Percentiles rank a stretch among this genome's conserved stretches.
These are phyloP conservation scores for Marcusenius ussheri DNA, from an alignment of 2,113 vertebrate species.

Conservation along the genomic window DNA sequence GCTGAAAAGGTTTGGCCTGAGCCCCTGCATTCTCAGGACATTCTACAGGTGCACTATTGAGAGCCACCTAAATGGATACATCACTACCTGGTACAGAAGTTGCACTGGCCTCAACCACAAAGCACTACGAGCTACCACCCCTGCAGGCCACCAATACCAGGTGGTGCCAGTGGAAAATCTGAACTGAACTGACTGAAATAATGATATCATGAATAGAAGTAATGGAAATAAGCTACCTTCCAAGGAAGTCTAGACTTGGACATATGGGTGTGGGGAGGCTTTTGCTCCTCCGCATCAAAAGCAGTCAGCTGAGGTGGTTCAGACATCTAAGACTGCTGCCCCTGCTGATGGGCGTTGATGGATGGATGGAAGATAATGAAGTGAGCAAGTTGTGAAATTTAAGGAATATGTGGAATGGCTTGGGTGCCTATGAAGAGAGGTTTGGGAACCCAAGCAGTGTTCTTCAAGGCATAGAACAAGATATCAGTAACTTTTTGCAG, in stretches of 20 bases:
- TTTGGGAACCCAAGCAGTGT: background rate
- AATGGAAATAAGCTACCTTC: background rate
- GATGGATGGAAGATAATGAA: background rate
- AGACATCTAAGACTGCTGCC: background rate
- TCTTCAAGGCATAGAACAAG: background rate
- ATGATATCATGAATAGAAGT: background rate
- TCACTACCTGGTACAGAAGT: too few species aligned
- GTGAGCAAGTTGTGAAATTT: background rate
- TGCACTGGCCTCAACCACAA: too few species aligned
- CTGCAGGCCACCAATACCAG: too few species aligned
- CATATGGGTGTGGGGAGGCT: background rate
- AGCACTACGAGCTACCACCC: too few species aligned
- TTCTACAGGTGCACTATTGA: too few species aligned
- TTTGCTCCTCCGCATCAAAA: background rate
- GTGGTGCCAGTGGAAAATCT: too few species aligned
- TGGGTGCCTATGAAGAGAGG: background rate
- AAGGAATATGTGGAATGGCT: background rate
- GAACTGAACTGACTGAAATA: background rate
- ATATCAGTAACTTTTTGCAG: background rate
- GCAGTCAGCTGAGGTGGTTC: background rate
- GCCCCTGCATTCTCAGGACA: too few species aligned
- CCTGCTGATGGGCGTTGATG: background rate
- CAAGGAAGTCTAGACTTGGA: background rate
- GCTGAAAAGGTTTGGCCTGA: too few species aligned
- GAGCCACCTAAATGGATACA: too few species aligned